Evolutionary conservation across 2,113 vertebrate genomes (phyloP).

Genomic region (Probosciger aterrimus): DNA sequence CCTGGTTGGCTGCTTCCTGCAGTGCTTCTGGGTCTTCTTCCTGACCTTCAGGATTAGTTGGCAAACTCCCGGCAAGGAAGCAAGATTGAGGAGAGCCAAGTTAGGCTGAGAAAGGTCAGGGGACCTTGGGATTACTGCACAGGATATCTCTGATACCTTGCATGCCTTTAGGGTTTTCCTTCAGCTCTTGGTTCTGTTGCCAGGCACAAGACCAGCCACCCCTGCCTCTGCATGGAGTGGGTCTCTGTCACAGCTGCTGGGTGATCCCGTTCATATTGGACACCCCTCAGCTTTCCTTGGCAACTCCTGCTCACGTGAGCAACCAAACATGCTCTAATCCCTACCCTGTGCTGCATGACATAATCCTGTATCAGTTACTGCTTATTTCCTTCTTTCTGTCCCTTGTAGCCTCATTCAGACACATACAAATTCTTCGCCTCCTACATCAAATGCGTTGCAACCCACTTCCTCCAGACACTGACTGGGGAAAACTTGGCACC

Average conservation of each 20-base stretch:
- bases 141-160: background rate
- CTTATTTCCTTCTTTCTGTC: background rate
- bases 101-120: background rate
- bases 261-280: fast-evolving
- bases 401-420: background rate
- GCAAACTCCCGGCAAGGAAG: background rate
- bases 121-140: background rate
- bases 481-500: background rate
- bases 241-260: fast-evolving
- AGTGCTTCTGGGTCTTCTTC: background rate
- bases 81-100: background rate
- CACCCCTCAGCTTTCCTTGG: background rate
- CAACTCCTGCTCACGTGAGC: background rate
- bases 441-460: background rate
- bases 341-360: background rate
- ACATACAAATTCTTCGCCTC: background rate
- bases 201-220: background rate
- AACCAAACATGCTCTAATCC: background rate
- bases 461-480: background rate
- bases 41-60: background rate
- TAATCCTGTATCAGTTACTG: background rate
- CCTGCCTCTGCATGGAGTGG: fast-evolving
- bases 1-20: background rate
- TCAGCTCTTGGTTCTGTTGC: background rate
- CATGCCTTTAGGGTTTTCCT: background rate